Base-by-base conservation (phyloP, 2,113 vertebrate genomes). In the Poeciliopsis turrubarensis region DNA sequence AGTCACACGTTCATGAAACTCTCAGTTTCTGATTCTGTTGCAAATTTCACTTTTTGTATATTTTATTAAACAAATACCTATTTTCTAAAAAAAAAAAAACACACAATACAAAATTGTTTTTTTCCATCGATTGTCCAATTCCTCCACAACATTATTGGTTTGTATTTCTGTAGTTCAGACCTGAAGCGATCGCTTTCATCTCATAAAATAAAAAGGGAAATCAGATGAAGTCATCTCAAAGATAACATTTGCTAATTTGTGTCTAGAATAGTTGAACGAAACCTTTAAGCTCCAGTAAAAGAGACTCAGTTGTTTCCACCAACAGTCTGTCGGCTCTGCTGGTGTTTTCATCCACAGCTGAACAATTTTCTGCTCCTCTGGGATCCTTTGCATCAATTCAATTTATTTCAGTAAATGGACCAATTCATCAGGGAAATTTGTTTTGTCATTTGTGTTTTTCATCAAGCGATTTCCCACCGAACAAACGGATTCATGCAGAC, bases 401-500 rank as follows among this genome's bases (percentile, higher is more conserved):
- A 92, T 93, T 94, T 92, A 89, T 93, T 93, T 92, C 79, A 80
- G 90, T 91, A 93, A 93, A 92, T 89, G 82, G 85, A 92, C 67
- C 83, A 87, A 90, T 90, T 91, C 93, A 90, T 89, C 84, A 75
- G 92, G 93, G 90, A 94, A 82, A 89, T 92, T 88, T 79, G 51
- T 77, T 78, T 85, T 85, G 83, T 92, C 86, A 77, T 86, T 88
- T 84, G 75, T 82, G 82, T 86, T 92, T 91, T 89, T 86, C 87
- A 86, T 91, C 84, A 89, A 85, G 74, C 34, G 8, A 87, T 83
- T 81, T 82, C 32, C 73, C 61, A 67, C 44, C 0, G 75, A 44
- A 89, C 65, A 85, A 82, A 86, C 75, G 83, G 80, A 86, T 91
- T 83, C 84, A 68, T 54, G 63, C 78, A 69, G 80, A 90, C 74